phyloP scores from a whole-genome alignment of 2,888 invertebrate species.

The Ischnura elegans region DNA sequence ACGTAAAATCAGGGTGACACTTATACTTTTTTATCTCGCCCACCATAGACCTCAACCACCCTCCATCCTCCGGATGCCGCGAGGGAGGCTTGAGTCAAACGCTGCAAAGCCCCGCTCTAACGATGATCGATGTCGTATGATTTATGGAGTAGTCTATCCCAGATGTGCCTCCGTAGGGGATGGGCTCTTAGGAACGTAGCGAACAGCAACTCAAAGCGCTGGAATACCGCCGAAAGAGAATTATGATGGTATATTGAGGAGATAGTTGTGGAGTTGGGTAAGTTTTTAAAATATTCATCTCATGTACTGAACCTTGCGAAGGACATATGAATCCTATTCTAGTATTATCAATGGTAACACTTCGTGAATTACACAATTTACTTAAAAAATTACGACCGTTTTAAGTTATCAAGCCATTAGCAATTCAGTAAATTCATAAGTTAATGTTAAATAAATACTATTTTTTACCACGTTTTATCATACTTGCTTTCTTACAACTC shows the following conservation, averaged over 20 bases:
- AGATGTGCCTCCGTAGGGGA: neutral
- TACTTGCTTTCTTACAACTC: no score
- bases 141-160: conserved; percentile 51
- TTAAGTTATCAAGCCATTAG: no score
- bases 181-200: neutral
- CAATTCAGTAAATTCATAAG: no score
- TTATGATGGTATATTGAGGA: neutral
- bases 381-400: no score
- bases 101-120: conserved; percentile 39
- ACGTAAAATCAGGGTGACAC: neutral
- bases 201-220: neutral
- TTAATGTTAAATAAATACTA: no score
- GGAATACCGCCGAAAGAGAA: neutral
- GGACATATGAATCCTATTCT: no score
- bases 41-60: neutral
- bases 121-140: conserved; percentile 62
- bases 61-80: neutral
- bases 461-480: no score
- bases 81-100: conserved; percentile 40
- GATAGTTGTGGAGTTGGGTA: neutral
- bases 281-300: no score
- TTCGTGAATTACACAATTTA: no score
- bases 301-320: no score
- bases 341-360: no score
- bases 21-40: neutral